Evolutionary conservation across 2,113 vertebrate species (phyloP).

Genomic region (Eolophus roseicapilla): DNA sequence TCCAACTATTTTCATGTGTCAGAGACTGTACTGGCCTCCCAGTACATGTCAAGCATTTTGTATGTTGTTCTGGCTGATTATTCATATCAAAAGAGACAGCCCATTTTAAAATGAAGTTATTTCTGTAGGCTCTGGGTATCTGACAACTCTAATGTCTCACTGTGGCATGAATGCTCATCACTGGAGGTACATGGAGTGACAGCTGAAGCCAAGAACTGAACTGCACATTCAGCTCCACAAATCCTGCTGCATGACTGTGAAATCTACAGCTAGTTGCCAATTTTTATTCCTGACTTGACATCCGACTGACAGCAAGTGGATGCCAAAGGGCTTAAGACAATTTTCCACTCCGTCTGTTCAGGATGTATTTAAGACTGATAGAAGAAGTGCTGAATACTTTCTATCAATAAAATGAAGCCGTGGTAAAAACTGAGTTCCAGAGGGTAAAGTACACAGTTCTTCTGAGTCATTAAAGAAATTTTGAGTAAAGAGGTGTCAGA

Average conservation of each 20-base stretch:
- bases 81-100: slow-evolving; percentile 35
- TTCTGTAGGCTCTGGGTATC: slow-evolving; percentile 27
- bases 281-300: slow-evolving; percentile 56
- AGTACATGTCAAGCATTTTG: slow-evolving; percentile 23
- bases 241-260: slow-evolving; percentile 37
- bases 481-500: background rate
- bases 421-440: background rate
- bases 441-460: background rate
- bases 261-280: slow-evolving; percentile 50
- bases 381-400: background rate
- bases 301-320: slow-evolving; percentile 47
- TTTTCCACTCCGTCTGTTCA: slow-evolving; percentile 54
- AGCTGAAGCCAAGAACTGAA: slow-evolving; percentile 29
- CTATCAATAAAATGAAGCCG: background rate
- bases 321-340: slow-evolving; percentile 60
- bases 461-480: background rate
- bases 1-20: slow-evolving; percentile 16
- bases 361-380: slow-evolving; percentile 19
- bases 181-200: slow-evolving; percentile 8
- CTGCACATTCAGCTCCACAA: slow-evolving; percentile 55
- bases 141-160: slow-evolving; percentile 34
- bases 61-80: slow-evolving; percentile 33
- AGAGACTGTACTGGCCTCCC: background rate
- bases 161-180: slow-evolving; percentile 10
- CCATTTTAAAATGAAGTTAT: slow-evolving; percentile 58